Percentiles rank a stretch among this genome's conserved stretches.
phyloP scores from a whole-genome alignment of 2,113 vertebrate genomes.

The Sprattus sprattus region DNA sequence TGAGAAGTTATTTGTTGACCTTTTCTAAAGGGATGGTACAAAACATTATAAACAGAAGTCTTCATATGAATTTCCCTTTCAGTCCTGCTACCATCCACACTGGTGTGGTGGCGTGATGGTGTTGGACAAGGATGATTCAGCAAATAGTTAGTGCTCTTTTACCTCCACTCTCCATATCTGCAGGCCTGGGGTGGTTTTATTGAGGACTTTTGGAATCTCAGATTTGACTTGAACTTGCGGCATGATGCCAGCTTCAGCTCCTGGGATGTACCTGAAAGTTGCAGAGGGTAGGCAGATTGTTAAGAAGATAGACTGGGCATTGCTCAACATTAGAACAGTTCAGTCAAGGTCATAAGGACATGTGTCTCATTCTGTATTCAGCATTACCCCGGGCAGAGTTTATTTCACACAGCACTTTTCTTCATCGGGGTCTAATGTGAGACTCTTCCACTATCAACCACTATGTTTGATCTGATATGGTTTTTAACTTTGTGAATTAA shows the following conservation, averaged over 20 bases:
- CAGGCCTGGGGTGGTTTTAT: constrained; percentile 79
- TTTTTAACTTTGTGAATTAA: not conserved
- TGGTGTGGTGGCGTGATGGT: not conserved
- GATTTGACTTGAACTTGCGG: constrained; percentile 69
- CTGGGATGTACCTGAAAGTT: constrained; percentile 33
- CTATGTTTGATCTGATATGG: not conserved
- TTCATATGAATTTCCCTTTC: not conserved
- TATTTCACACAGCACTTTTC: not conserved
- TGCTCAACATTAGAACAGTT: not conserved
- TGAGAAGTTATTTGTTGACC: not conserved
- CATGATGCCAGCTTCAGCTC: constrained; percentile 66
- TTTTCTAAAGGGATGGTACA: not conserved
- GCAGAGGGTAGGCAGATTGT: not conserved
- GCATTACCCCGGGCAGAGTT: not conserved
- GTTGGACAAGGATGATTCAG: not conserved
- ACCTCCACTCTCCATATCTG: constrained; percentile 91
- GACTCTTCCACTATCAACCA: not conserved
- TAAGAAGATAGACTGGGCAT: not conserved
- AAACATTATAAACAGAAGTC: not conserved
- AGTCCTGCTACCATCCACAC: not conserved
- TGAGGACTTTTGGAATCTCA: constrained; percentile 73
- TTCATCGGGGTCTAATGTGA: not conserved
- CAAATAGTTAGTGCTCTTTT: constrained; percentile 27
- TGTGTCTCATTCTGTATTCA: not conserved
- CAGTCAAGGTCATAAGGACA: not conserved